Base-by-base conservation (phyloP, 2,797 vertebrate genomes). In the Lepilemur ruficaudatus region DNA sequence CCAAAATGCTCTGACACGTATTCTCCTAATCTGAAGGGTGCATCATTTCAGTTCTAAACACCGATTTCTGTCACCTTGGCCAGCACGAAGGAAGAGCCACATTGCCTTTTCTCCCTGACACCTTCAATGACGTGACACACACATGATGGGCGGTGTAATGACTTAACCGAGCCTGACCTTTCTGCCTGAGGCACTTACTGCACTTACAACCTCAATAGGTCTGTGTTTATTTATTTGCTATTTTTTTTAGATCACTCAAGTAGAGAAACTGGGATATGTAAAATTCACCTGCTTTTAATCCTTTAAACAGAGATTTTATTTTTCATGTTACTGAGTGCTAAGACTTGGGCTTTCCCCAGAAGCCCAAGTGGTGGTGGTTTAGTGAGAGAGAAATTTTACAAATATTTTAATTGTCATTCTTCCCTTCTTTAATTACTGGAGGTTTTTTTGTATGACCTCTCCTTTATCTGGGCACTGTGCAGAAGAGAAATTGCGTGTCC, bases 401-500 rank as follows among this genome's bases (percentile, higher is more conserved):
- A 46, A 82, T 43, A 73, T 82, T 93, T 90, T 81, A 82, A 72
- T 86, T 92, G 50, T 48, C 10, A 48, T 87, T 91, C 13, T 55
- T 79, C 87, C 23, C 28, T 70, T 91, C 67, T 88, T 73, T 91
- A 94, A 73, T 88, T 41, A 50, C 43, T 18, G 0, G 2, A 9
- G 3, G 38, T 38, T 30, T 69, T 96, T 86, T 67, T 13, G 11
- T 85, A 32, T 93, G 92, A 92, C 25, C 63, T 78, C 59, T 65
- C 75, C 81, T 91, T 93, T 91, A 72, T 91, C 50, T 95, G 82
- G 55, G 52, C 46, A 59, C 35, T 75, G 80, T 25, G 20, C 30
- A 69, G 81, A 92, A 78, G 73, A 97, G 41, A 96, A 96, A 96
- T 96, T 70, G 7, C 78, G 52, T 61, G 94, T 80, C 78, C 46